Conservation (phyloP, 2,888 invertebrate genomes). For the Ophonus ardosiacus region DNA sequence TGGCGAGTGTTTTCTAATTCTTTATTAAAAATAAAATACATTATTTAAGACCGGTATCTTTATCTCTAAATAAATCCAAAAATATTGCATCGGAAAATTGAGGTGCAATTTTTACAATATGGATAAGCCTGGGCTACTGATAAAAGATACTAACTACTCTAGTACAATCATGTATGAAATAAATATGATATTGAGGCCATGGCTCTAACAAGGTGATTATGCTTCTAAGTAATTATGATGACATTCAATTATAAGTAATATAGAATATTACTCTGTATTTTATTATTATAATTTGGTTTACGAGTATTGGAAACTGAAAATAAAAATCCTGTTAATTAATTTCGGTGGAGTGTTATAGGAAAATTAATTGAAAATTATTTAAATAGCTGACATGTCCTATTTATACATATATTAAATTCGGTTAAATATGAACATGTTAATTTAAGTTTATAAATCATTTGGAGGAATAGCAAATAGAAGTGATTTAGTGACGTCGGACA, state of each 20-base stretch:
- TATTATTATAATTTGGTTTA: background rate
- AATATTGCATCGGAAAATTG: too few species aligned
- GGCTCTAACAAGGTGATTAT: background rate
- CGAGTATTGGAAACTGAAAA: background rate
- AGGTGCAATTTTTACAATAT: too few species aligned
- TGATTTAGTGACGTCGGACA: constrained; percentile 55
- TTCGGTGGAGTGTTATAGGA: background rate
- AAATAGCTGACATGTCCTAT: background rate
- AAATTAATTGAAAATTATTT: constrained; percentile 20
- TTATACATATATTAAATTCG: constrained; percentile 24
- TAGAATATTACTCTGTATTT: too few species aligned
- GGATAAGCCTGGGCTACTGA: too few species aligned
- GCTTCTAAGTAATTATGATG: background rate
- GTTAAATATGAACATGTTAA: constrained; percentile 54
- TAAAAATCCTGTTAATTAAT: background rate
- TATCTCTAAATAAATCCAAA: too few species aligned
- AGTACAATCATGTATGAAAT: too few species aligned
- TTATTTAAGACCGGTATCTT: too few species aligned
- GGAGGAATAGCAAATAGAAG: constrained; percentile 49
- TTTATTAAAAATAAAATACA: too few species aligned
- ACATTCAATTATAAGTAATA: background rate
- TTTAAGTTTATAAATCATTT: constrained; percentile 56
- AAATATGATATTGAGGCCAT: too few species aligned
- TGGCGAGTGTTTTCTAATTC: too few species aligned
- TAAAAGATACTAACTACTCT: too few species aligned